A percentile compares a stretch with the other conserved stretches of the same genome.
phyloP scores from a whole-genome alignment of 2,797 vertebrate genomes.

The Cyclopterus lumpus region DNA sequence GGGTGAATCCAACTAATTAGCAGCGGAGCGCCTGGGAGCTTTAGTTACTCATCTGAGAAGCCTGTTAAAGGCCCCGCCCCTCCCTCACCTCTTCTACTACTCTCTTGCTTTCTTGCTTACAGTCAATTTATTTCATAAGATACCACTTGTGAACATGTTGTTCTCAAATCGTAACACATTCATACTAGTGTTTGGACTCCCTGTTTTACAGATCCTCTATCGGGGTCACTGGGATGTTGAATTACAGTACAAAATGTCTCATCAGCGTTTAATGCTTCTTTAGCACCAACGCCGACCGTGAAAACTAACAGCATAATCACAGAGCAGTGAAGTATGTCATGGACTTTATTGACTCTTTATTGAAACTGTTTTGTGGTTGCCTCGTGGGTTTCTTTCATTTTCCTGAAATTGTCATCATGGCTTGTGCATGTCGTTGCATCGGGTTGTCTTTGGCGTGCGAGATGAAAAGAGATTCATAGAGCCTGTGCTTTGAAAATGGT shows the following conservation, averaged over 20 bases:
- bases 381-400: conserved; percentile 50
- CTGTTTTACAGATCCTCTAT: conserved; percentile 21
- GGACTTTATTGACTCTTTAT: conserved; percentile 65
- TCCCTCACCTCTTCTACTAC: conserved; percentile 12
- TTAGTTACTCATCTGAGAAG: conserved; percentile 76
- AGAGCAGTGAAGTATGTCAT: conserved; percentile 51
- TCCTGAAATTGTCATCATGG: conserved; percentile 46
- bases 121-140: conserved; percentile 42
- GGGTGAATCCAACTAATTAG: conserved; percentile 82
- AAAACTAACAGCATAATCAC: conserved; percentile 61
- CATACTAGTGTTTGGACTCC: conserved; percentile 25
- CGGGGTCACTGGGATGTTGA: conserved; percentile 38
- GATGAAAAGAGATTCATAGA: background rate
- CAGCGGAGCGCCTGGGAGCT: conserved; percentile 65
- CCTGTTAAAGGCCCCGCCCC: conserved; percentile 56
- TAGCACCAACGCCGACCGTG: conserved; percentile 32
- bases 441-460: conserved; percentile 16
- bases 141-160: conserved; percentile 24
- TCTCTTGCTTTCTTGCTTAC: conserved; percentile 31
- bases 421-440: conserved; percentile 20
- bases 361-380: conserved; percentile 48
- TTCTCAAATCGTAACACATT: conserved; percentile 35
- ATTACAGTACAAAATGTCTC: conserved; percentile 28
- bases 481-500: background rate
- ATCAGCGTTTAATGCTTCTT: conserved; percentile 44